Conservation (phyloP, 2,113 vertebrate species). For the Ailurus styani region DNA sequence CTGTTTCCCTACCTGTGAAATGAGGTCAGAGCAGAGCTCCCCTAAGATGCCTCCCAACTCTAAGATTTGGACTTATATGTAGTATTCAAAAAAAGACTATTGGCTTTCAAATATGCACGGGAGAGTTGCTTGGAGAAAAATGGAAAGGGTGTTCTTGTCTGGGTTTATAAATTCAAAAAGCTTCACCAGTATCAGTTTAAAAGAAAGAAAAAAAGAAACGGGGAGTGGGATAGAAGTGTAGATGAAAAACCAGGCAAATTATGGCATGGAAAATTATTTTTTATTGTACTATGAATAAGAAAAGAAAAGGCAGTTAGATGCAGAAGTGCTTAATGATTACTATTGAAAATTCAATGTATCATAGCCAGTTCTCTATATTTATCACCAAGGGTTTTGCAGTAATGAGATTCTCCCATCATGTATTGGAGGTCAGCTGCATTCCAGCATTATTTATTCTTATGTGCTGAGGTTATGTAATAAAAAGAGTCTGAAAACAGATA, state of each 20-base stretch:
- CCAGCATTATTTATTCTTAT: constrained; percentile 24
- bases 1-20: neutral
- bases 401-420: constrained; percentile 6
- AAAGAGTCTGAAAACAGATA: neutral
- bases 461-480: neutral
- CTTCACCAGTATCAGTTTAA: neutral
- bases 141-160: neutral
- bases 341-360: neutral
- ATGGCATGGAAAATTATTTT: constrained; percentile 12
- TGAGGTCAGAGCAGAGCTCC: neutral
- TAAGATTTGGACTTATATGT: neutral
- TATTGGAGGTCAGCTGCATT: neutral
- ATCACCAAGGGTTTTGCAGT: neutral
- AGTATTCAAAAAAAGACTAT: neutral
- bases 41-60: neutral
- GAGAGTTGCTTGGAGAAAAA: neutral
- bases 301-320: constrained; percentile 11
- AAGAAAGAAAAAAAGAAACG: neutral
- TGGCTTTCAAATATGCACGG: neutral
- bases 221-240: neutral
- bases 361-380: neutral
- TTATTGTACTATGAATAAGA: constrained; percentile 30
- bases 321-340: neutral
- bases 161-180: neutral
- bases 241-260: constrained; percentile 46